Conservation (phyloP, 2,797 vertebrate species). For the Lutjanus argentimaculatus region DNA sequence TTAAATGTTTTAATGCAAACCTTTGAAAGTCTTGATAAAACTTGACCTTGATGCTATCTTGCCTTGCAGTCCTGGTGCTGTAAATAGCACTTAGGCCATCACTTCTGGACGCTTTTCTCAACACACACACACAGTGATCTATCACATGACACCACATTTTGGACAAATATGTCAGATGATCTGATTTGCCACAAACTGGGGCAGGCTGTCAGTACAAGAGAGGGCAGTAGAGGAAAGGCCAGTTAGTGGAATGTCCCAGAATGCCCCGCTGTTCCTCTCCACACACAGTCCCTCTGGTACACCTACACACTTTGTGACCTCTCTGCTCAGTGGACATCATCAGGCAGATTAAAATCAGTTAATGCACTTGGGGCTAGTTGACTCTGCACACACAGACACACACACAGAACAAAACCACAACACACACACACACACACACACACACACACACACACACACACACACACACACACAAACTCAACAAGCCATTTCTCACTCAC, state of each 20-base stretch:
- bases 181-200: neutral
- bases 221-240: constrained; percentile 38
- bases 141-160: no score
- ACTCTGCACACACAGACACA: constrained; percentile 25
- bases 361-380: constrained; percentile 67
- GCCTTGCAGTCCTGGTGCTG: no score
- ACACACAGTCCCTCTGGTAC: constrained; percentile 38
- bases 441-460: constrained; percentile 39
- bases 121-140: no score
- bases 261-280: constrained; percentile 27
- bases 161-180: neutral
- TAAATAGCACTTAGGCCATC: no score
- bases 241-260: constrained; percentile 38
- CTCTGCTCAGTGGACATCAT: constrained; percentile 70
- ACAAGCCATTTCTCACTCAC: constrained; percentile 65
- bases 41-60: neutral
- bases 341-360: constrained; percentile 76
- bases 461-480: constrained; percentile 20
- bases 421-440: constrained; percentile 24
- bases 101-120: no score
- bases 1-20: no score
- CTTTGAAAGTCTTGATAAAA: no score
- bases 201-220: constrained; percentile 8
- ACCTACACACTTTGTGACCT: constrained; percentile 57
- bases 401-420: no score